Percentiles rank a stretch among this genome's conserved stretches.
phyloP scores from a whole-genome alignment of 1,140 invertebrate genomes.

The Drosophila busckii region DNA sequence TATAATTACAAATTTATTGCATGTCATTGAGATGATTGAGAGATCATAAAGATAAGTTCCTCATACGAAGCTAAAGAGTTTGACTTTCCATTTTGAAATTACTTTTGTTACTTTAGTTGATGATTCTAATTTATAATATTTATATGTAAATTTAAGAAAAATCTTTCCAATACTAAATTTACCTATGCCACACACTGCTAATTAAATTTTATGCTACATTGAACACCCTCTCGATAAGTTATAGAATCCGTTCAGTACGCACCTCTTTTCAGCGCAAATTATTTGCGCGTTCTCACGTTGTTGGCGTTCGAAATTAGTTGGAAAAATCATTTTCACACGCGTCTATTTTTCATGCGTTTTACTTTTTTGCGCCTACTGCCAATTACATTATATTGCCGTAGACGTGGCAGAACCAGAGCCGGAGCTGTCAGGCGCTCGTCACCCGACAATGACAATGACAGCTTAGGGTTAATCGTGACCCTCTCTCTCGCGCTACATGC shows the following conservation, averaged over 20 bases:
- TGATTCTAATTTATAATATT: too few species aligned
- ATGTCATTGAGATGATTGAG: too few species aligned
- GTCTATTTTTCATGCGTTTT: slow-evolving; percentile 24
- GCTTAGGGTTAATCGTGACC: slow-evolving; percentile 18
- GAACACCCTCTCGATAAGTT: slow-evolving; percentile 16
- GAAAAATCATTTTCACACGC: slow-evolving; percentile 38
- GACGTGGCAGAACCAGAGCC: background rate
- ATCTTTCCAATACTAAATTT: too few species aligned
- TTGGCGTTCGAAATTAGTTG: slow-evolving; percentile 20
- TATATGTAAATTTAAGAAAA: too few species aligned
- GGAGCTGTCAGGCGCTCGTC: slow-evolving; percentile 34
- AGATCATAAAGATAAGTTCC: too few species aligned
- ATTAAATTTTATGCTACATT: slow-evolving; percentile 35
- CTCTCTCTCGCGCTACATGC: background rate
- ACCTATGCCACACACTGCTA: background rate
- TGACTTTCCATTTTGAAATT: too few species aligned
- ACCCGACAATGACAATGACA: slow-evolving; percentile 38
- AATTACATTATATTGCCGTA: too few species aligned
- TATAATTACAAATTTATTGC: too few species aligned
- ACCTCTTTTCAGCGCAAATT: slow-evolving; percentile 26
- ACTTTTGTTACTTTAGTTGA: too few species aligned
- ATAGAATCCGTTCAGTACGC: slow-evolving; percentile 23
- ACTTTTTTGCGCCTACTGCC: slow-evolving; percentile 36
- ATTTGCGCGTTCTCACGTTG: slow-evolving; percentile 37
- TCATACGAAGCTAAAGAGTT: too few species aligned